Conservation (phyloP, 2,888 invertebrate species). For the Stenurella melanura region DNA sequence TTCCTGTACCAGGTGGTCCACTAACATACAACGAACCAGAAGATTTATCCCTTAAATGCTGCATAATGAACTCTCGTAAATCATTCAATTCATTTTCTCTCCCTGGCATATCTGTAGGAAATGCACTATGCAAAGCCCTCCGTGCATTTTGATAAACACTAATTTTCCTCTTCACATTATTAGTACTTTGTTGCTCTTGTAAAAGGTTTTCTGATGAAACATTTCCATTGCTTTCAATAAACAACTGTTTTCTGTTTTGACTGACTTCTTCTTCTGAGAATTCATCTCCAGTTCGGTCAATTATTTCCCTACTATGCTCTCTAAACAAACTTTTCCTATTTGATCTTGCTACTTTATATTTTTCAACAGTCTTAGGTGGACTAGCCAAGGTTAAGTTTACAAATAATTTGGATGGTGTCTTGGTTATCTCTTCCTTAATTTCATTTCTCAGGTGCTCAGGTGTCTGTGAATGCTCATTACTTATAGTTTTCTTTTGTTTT, state of each 20-base stretch:
- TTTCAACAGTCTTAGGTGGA: slow-evolving; percentile 38
- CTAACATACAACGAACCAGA: slow-evolving; percentile 94
- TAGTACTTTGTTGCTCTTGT: background rate
- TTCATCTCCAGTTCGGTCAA: background rate
- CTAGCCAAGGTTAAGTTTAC: slow-evolving; percentile 49
- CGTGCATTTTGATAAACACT: slow-evolving; percentile 67
- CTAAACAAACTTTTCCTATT: slow-evolving; percentile 36
- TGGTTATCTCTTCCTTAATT: background rate
- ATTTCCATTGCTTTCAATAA: background rate
- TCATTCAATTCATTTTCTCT: slow-evolving; percentile 85
- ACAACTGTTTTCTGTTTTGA: background rate
- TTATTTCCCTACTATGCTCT: background rate
- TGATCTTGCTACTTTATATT: slow-evolving; percentile 9
- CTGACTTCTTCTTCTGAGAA: background rate
- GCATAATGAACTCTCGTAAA: slow-evolving; percentile 81
- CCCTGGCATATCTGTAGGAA: slow-evolving; percentile 77
- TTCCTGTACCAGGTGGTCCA: slow-evolving; percentile 98
- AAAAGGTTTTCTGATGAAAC: background rate
- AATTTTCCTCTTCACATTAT: background rate
- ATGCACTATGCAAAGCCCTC: slow-evolving; percentile 69
- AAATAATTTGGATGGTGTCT: slow-evolving; percentile 51
- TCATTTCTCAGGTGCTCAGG: slow-evolving; percentile 18
- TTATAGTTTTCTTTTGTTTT: slow-evolving; percentile 64
- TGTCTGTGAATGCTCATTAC: slow-evolving; percentile 25
- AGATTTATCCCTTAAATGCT: slow-evolving; percentile 78